phyloP scores from a whole-genome alignment of 2,888 invertebrate species.

The Latrodectus hesperus region DNA sequence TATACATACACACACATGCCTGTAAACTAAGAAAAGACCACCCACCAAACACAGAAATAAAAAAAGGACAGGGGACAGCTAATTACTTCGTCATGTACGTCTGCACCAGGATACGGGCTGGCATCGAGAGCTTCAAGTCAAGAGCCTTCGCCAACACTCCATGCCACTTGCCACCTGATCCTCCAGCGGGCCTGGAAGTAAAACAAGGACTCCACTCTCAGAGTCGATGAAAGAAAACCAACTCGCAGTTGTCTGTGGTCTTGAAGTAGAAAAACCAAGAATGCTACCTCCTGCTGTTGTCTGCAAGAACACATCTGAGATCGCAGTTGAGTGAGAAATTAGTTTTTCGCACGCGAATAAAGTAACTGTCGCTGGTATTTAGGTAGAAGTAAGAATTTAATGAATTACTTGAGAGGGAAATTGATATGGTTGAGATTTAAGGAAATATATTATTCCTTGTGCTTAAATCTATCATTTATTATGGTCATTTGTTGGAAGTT shows the following conservation, averaged over 20 bases:
- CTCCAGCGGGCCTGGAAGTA: conserved; percentile 25
- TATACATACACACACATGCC: too few relatives aligned
- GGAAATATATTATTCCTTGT: too few relatives aligned
- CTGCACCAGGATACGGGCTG: conserved; percentile 61
- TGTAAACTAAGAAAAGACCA: conserved; percentile 29
- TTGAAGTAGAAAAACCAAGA: conserved; percentile 15
- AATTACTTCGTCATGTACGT: conserved; percentile 62
- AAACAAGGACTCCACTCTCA: conserved; percentile 6
- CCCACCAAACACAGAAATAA: conserved; percentile 32
- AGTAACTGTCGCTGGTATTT: too few relatives aligned
- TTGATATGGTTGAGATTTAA: too few relatives aligned
- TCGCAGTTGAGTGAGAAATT: neutral
- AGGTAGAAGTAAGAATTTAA: too few relatives aligned
- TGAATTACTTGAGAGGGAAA: too few relatives aligned
- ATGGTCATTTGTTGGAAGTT: too few relatives aligned
- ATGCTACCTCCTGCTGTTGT: neutral
- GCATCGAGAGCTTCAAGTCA: conserved; percentile 58
- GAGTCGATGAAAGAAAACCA: conserved; percentile 5
- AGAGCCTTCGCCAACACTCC: conserved; percentile 56
- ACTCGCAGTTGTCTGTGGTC: neutral
- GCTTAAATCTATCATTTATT: too few relatives aligned
- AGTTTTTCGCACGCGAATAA: too few relatives aligned
- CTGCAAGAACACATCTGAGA: neutral
- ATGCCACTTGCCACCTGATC: conserved; percentile 61
- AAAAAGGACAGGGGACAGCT: conserved; percentile 31